These are phyloP conservation scores for Philonicus albiceps DNA, from an alignment of 2,888 invertebrate genomes.

Conservation along the genomic window DNA sequence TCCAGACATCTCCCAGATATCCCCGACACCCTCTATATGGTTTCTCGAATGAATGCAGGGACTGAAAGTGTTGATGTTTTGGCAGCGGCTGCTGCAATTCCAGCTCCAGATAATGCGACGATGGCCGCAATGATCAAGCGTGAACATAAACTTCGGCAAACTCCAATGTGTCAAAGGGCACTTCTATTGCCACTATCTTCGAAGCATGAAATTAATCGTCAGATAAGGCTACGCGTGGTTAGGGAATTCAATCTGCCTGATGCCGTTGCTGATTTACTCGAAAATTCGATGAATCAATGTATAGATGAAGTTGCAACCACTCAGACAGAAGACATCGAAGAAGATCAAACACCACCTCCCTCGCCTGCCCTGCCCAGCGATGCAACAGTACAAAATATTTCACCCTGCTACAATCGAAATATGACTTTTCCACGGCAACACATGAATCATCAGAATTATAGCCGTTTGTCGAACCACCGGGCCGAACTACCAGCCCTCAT, in stretches of 20 bases:
- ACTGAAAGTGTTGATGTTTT: conserved; percentile 71
- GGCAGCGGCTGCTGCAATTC: conserved; percentile 71
- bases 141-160: conserved; percentile 81
- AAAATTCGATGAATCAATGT: conserved; percentile 63
- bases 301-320: conserved; percentile 55
- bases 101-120: conserved; percentile 80
- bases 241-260: conserved; percentile 95
- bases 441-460: conserved; percentile 47
- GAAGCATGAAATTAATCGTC: conserved; percentile 77
- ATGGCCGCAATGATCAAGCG: conserved; percentile 83
- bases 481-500: conserved; percentile 72
- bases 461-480: conserved; percentile 62
- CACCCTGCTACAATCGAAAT: conserved; percentile 68
- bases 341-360: conserved; percentile 61
- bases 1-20: conserved; percentile 81
- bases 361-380: conserved; percentile 61
- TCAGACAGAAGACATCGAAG: conserved; percentile 58
- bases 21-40: conserved; percentile 94
- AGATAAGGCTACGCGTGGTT: conserved; percentile 87
- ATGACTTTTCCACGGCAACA: conserved; percentile 70
- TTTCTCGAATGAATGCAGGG: conserved; percentile 62
- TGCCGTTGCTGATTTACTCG: conserved; percentile 80
- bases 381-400: conserved; percentile 57
- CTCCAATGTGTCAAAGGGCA: conserved; percentile 82
- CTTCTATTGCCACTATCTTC: conserved; percentile 78